Evolutionary conservation across 2,797 vertebrate species (phyloP).

Genomic region (Lateolabrax maculatus): DNA sequence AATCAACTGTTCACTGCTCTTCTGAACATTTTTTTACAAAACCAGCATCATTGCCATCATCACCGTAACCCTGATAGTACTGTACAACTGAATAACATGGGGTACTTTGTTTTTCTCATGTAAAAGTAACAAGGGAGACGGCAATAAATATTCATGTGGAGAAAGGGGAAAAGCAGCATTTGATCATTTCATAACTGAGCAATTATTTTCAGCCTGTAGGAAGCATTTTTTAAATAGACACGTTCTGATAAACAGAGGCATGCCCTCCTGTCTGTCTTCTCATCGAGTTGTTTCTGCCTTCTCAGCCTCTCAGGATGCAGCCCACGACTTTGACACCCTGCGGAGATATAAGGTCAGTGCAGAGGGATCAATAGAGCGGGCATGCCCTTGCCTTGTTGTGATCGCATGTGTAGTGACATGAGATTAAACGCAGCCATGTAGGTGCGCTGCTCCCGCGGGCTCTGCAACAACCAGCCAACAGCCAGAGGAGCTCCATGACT

Average conservation of each 20-base stretch:
- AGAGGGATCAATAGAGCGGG: conserved; percentile 53
- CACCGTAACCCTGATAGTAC: not conserved
- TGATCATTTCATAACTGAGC: conserved; percentile 9
- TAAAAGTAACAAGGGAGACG: not conserved
- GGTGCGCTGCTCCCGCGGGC: conserved; percentile 23
- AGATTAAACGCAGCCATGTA: conserved; percentile 55
- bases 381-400: conserved; percentile 51
- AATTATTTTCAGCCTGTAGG: conserved; percentile 11
- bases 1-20: not conserved
- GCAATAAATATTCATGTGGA: conserved; percentile 12
- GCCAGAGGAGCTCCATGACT: conserved; percentile 54
- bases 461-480: conserved; percentile 9
- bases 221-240: not conserved
- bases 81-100: not conserved
- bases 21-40: not conserved
- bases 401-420: conserved; percentile 57
- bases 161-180: not conserved
- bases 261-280: conserved; percentile 39
- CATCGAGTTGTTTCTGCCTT: conserved; percentile 50
- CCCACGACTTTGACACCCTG: conserved; percentile 91
- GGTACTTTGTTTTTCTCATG: not conserved
- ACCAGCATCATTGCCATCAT: not conserved
- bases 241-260: conserved; percentile 1
- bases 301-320: conserved; percentile 95
- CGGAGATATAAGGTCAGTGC: conserved; percentile 89